Evolutionary conservation across 1,140 invertebrate species (phyloP).

Genomic region (Dryas iulia): DNA sequence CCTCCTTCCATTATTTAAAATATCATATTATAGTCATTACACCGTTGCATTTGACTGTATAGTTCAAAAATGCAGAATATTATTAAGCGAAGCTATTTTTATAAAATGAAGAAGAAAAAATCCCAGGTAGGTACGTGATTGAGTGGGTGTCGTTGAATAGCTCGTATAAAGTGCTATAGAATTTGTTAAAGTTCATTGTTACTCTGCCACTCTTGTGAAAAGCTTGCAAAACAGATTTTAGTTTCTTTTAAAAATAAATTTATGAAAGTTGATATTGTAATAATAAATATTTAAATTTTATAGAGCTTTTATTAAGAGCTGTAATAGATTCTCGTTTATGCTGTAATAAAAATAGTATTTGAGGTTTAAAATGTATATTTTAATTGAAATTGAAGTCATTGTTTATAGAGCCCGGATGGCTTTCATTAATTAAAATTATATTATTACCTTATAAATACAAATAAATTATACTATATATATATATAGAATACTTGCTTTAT

Average conservation of each 20-base stretch:
- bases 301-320: neutral
- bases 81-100: constrained; percentile 4
- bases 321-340: neutral
- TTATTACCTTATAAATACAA: too few species aligned
- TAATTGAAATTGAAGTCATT: too few species aligned
- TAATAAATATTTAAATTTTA: neutral
- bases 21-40: neutral
- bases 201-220: constrained; percentile 13
- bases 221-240: constrained; percentile 10
- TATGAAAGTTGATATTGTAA: constrained; percentile 1
- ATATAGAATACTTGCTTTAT: too few species aligned
- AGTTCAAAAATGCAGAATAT: neutral
- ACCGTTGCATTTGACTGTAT: neutral
- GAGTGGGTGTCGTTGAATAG: constrained; percentile 24
- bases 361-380: neutral
- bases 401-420: too few species aligned
- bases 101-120: constrained; percentile 23
- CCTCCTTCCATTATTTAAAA: neutral
- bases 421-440: too few species aligned
- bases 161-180: constrained; percentile 24
- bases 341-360: neutral
- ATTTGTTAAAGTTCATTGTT: constrained; percentile 27
- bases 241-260: constrained; percentile 3
- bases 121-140: constrained; percentile 7
- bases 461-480: too few species aligned